Conservation (phyloP, 2,888 invertebrate genomes). For the Aplocera efformata region DNA sequence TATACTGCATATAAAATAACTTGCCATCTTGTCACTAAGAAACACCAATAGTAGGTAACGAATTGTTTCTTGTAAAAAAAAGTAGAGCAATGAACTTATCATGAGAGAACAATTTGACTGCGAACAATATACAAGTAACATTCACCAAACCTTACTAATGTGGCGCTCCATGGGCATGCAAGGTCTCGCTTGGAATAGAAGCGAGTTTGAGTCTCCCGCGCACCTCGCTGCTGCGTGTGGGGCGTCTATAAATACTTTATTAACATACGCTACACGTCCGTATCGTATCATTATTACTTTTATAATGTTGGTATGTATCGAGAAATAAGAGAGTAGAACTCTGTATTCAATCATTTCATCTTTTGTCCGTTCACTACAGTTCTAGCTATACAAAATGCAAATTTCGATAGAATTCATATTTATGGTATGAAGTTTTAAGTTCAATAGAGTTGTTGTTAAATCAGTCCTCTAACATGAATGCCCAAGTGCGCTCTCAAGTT, state of each 20-base stretch:
- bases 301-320: conserved; percentile 32
- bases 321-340: conserved; percentile 37
- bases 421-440: conserved; percentile 11
- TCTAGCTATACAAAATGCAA: conserved; percentile 15
- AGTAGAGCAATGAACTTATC: too few relatives aligned
- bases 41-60: too few relatives aligned
- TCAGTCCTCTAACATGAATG: conserved; percentile 41
- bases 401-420: conserved; percentile 24
- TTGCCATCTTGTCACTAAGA: not conserved
- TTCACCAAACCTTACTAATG: not conserved
- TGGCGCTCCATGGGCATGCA: conserved; percentile 44
- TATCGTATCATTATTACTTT: conserved; percentile 44
- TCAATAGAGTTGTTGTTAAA: conserved; percentile 29
- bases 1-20: not conserved
- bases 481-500: conserved; percentile 52
- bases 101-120: too few relatives aligned
- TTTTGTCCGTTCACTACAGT: conserved; percentile 16
- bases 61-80: too few relatives aligned
- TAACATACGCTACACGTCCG: conserved; percentile 56
- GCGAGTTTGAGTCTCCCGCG: conserved; percentile 64
- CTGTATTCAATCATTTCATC: conserved; percentile 20
- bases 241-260: conserved; percentile 72
- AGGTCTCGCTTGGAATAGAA: conserved; percentile 73
- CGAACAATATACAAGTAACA: not conserved
- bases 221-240: conserved; percentile 71